Percentiles rank a stretch among this genome's conserved stretches.
phyloP scores from a whole-genome alignment of 2,797 vertebrate genomes.

The Arctocebus calabarensis region DNA sequence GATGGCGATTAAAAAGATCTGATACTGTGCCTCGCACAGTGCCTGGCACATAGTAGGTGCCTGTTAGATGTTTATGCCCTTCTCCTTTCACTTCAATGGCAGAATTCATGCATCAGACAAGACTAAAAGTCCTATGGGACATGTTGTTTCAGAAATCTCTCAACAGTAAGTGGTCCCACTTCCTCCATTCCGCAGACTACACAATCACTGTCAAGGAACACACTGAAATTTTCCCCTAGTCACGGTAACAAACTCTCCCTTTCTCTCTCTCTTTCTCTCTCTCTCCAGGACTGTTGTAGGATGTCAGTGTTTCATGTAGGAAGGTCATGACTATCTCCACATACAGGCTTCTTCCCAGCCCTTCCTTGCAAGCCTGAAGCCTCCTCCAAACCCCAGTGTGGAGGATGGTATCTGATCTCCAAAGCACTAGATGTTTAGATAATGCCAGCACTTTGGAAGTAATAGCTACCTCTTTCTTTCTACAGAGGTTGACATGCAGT shows the following conservation, averaged over 20 bases:
- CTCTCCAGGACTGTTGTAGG: neutral
- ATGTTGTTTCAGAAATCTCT: neutral
- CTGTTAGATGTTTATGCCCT: neutral
- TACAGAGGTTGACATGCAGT: neutral
- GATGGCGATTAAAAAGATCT: constrained; percentile 54
- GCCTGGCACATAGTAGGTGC: constrained; percentile 53
- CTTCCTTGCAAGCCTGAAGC: constrained; percentile 2
- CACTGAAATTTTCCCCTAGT: neutral
- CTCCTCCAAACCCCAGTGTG: neutral
- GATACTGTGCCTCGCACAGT: constrained; percentile 35
- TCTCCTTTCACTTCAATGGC: neutral
- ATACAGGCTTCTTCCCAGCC: neutral
- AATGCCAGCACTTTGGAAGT: neutral
- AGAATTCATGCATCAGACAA: neutral
- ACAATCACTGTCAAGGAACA: neutral
- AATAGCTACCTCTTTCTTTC: neutral
- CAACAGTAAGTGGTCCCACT: neutral
- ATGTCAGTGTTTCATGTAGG: neutral
- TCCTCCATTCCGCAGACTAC: neutral
- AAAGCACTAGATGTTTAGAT: neutral
- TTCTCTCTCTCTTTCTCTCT: no score
- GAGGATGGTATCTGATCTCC: neutral
- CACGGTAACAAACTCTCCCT: no score
- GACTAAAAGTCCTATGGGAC: neutral
- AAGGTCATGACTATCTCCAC: neutral